Evolutionary conservation across 2,888 invertebrate genomes (phyloP).

Genomic region (Ochropleura plecta): DNA sequence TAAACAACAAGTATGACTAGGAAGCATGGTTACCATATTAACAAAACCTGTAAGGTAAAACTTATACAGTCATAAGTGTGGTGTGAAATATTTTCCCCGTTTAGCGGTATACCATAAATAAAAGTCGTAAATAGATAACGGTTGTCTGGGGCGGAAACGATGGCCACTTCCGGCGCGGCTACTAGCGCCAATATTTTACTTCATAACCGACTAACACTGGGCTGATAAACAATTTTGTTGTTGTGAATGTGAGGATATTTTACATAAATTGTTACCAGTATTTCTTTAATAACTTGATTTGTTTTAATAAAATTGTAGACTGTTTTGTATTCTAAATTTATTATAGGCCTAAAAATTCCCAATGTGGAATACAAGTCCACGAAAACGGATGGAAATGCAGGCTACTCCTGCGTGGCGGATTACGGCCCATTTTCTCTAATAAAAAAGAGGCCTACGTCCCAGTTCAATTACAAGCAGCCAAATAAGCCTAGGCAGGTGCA

Average conservation of each 20-base stretch:
- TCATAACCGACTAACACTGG: constrained; percentile 49
- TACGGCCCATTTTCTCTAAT: not conserved
- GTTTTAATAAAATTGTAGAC: not conserved
- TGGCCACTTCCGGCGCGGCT: constrained; percentile 64
- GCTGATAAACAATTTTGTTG: constrained; percentile 53
- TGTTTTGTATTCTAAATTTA: not conserved
- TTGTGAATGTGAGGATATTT: constrained; percentile 11
- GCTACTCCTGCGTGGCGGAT: not conserved
- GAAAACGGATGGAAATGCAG: not conserved
- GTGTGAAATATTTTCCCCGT: constrained; percentile 38
- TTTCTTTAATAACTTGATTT: constrained; percentile 26
- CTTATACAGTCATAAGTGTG: constrained; percentile 19
- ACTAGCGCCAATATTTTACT: constrained; percentile 62
- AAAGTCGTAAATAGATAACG: constrained; percentile 68
- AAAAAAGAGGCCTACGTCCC: not conserved
- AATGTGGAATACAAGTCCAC: not conserved
- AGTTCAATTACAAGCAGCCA: not conserved
- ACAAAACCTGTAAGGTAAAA: constrained; percentile 17
- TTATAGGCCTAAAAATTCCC: not conserved
- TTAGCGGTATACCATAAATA: constrained; percentile 57
- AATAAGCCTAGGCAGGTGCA: not conserved
- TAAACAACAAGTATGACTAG: not conserved
- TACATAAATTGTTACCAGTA: constrained; percentile 5
- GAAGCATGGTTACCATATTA: constrained; percentile 11
- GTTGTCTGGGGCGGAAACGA: constrained; percentile 71